phyloP scores from a whole-genome alignment of 2,113 vertebrate genomes.

The Brachyistius frenatus region DNA sequence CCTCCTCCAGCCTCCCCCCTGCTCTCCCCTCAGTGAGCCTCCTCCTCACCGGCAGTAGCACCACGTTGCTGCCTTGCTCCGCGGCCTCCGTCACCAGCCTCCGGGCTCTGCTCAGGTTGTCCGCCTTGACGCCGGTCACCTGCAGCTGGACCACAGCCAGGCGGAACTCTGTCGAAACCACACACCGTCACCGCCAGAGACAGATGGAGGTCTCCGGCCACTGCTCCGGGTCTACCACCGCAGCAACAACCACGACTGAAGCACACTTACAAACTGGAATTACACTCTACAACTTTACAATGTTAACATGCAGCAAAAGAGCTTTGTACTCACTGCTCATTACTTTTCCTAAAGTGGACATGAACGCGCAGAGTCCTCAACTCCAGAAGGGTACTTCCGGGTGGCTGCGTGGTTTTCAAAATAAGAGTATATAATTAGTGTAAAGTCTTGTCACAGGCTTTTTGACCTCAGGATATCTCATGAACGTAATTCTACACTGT shows the following conservation, averaged over 20 bases:
- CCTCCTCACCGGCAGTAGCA: constrained; percentile 92
- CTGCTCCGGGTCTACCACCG: too few relatives aligned
- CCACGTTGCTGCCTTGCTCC: constrained; percentile 87
- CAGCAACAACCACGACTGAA: too few relatives aligned
- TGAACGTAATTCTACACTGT: background rate
- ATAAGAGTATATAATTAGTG: constrained; percentile 25
- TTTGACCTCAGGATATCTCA: fast-evolving
- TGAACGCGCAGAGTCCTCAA: constrained; percentile 19
- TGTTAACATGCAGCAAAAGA: background rate
- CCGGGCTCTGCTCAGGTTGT: constrained; percentile 89
- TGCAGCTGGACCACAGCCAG: constrained; percentile 93
- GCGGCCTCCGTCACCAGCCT: constrained; percentile 90
- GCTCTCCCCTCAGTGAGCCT: too few relatives aligned
- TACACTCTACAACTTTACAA: background rate
- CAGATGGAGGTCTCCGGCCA: background rate
- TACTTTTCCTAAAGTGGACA: constrained; percentile 70
- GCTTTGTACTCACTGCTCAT: constrained; percentile 82
- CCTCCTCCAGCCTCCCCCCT: background rate
- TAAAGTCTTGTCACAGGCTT: background rate
- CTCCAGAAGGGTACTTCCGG: constrained; percentile 25
- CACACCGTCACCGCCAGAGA: too few relatives aligned
- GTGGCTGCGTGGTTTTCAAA: constrained; percentile 53
- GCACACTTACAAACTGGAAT: too few relatives aligned
- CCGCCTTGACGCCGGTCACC: constrained; percentile 89
- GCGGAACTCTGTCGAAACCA: constrained; percentile 86